Evolutionary conservation across 2,888 invertebrate species (phyloP).

Genomic region (Lampropteryx suffumata): DNA sequence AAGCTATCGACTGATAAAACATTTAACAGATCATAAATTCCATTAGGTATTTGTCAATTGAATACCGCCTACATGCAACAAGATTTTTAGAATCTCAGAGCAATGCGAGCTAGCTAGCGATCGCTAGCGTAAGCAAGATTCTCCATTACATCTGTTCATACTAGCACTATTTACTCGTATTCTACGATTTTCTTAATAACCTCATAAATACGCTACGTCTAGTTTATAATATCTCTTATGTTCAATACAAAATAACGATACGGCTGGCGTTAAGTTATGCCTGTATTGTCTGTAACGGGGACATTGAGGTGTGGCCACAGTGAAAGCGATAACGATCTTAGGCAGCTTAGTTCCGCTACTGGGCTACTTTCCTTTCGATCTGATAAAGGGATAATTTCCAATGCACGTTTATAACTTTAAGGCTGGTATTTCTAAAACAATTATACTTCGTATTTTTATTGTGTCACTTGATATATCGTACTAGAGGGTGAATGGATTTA

Average conservation of each 20-base stretch:
- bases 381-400: conserved; percentile 12
- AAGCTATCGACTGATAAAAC: conserved; percentile 9
- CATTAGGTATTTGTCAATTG: conserved; percentile 13
- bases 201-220: too few relatives aligned
- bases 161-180: too few relatives aligned
- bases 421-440: too few relatives aligned
- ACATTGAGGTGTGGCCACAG: conserved; percentile 20
- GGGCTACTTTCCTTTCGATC: conserved; percentile 11
- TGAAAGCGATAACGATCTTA: conserved; percentile 18
- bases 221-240: neutral
- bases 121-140: too few relatives aligned
- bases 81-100: neutral
- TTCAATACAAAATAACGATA: conserved; percentile 3
- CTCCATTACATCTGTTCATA: too few relatives aligned
- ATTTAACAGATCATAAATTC: conserved; percentile 9
- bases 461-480: too few relatives aligned
- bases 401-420: neutral
- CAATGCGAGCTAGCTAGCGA: neutral
- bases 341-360: conserved; percentile 22
- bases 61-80: conserved; percentile 6
- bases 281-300: conserved; percentile 10
- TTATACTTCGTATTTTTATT: too few relatives aligned
- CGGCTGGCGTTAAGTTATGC: conserved; percentile 8
- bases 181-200: too few relatives aligned
- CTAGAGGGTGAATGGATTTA: too few relatives aligned